Conservation (phyloP, 1,140 invertebrate genomes). For the Homalodisca vitripennis region DNA sequence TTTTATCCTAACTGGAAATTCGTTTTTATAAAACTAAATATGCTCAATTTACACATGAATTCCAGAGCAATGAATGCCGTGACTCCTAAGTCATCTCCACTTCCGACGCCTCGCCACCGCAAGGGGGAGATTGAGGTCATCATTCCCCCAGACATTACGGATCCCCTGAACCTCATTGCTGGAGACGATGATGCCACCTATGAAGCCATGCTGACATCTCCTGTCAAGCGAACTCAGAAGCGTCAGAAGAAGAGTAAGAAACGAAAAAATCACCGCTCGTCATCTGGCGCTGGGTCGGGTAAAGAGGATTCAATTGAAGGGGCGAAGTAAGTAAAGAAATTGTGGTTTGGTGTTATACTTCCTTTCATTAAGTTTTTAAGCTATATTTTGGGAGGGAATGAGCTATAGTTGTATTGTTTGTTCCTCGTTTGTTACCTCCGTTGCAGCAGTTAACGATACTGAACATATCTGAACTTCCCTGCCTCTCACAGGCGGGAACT, state of each 20-base stretch:
- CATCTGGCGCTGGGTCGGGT: conserved; percentile 52
- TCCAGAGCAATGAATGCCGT: conserved; percentile 73
- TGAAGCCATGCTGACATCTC: conserved; percentile 67
- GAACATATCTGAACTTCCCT: too few species aligned
- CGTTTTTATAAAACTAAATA: too few species aligned
- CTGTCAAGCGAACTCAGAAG: conserved; percentile 61
- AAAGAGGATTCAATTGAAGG: conserved; percentile 44
- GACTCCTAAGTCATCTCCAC: conserved; percentile 83
- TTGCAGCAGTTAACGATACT: too few species aligned
- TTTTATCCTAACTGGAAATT: too few species aligned
- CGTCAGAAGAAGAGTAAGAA: conserved; percentile 54
- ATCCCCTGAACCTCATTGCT: conserved; percentile 84
- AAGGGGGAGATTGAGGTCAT: conserved; percentile 85
- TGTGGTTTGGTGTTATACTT: neutral
- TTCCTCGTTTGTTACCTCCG: too few species aligned
- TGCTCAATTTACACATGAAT: too few species aligned
- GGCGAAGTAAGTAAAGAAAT: conserved; percentile 21
- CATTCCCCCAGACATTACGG: conserved; percentile 88
- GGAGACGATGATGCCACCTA: conserved; percentile 72
- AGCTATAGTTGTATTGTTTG: too few species aligned
- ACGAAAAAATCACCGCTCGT: conserved; percentile 47
- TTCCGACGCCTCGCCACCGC: conserved; percentile 80
- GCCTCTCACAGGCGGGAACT: too few species aligned
- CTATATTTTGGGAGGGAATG: too few species aligned
- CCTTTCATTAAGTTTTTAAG: too few species aligned